These are phyloP conservation scores for Gryllus longicercus DNA, from an alignment of 2,888 invertebrate genomes.

Conservation along the genomic window DNA sequence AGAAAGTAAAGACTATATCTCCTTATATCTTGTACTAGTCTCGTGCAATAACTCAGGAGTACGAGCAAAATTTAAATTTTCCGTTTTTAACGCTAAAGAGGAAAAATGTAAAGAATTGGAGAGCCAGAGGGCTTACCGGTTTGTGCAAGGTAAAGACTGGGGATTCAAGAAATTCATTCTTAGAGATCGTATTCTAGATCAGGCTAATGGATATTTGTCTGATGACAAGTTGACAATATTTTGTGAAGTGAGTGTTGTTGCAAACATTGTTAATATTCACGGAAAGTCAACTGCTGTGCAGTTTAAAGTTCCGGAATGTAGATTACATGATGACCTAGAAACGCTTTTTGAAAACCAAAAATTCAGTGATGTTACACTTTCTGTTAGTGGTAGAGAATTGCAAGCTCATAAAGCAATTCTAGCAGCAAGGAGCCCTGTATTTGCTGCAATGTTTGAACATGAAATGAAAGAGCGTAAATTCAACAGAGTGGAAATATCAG, in stretches of 20 bases:
- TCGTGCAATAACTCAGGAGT: conserved; percentile 99
- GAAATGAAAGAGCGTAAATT: conserved; percentile 98
- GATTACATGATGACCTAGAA: conserved; percentile 90
- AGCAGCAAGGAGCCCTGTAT: conserved; percentile 97
- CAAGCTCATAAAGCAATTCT: conserved; percentile 97
- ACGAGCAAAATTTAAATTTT: conserved; percentile 99
- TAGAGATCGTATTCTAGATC: conserved; percentile 96
- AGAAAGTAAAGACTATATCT: conserved; percentile 99
- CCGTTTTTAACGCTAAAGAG: conserved; percentile 98
- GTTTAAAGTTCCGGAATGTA: conserved; percentile 94
- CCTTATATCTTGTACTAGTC: conserved; percentile 96
- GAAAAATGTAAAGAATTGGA: conserved; percentile 99
- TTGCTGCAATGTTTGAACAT: conserved; percentile 99
- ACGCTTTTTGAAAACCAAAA: conserved; percentile 93
- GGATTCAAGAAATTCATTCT: conserved; percentile 99
- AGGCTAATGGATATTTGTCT: conserved; percentile 96
- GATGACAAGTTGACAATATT: conserved; percentile 99
- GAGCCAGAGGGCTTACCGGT: conserved; percentile 91
- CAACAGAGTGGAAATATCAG: conserved; percentile 93
- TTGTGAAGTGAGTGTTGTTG: conserved; percentile 98
- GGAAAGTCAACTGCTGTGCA: conserved; percentile 97
- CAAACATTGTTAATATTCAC: conserved; percentile 98
- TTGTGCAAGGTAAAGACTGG: conserved; percentile 99
- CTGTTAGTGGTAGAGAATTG: conserved; percentile 84
- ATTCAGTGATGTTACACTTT: conserved; percentile 95